These are phyloP conservation scores for Anolis sagrei DNA, from an alignment of 2,113 vertebrate genomes.

Conservation along the genomic window DNA sequence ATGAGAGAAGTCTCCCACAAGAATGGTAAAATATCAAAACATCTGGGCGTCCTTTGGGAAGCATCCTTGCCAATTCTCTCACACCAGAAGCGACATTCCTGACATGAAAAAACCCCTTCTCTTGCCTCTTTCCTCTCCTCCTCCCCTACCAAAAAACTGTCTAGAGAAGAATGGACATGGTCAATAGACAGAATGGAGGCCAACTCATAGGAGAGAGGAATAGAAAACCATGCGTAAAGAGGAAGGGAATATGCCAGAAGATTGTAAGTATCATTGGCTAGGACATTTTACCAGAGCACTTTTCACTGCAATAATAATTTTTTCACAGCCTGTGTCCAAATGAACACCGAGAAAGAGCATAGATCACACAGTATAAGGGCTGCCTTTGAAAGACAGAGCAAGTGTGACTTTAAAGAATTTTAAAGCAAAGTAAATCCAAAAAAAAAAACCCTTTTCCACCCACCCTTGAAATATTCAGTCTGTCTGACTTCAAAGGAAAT, in stretches of 20 bases:
- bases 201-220: background rate
- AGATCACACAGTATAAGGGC: background rate
- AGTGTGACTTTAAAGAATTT: background rate
- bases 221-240: background rate
- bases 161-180: too few species aligned
- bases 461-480: background rate
- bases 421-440: background rate
- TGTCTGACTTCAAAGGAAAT: background rate
- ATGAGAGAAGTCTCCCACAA: too few species aligned
- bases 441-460: too few species aligned
- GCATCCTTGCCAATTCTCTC: too few species aligned
- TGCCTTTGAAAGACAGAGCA: background rate
- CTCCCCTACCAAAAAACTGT: too few species aligned
- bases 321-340: background rate
- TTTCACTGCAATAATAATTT: background rate
- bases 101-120: too few species aligned
- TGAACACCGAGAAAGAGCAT: background rate
- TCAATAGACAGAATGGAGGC: too few species aligned
- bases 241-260: background rate
- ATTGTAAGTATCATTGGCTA: background rate
- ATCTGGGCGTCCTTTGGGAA: too few species aligned
- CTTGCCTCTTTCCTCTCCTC: too few species aligned
- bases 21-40: too few species aligned
- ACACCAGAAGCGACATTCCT: too few species aligned
- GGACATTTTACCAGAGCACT: background rate